These are phyloP conservation scores for Sebastes jordani DNA, from an alignment of 2,797 vertebrate genomes.

Conservation along the genomic window DNA sequence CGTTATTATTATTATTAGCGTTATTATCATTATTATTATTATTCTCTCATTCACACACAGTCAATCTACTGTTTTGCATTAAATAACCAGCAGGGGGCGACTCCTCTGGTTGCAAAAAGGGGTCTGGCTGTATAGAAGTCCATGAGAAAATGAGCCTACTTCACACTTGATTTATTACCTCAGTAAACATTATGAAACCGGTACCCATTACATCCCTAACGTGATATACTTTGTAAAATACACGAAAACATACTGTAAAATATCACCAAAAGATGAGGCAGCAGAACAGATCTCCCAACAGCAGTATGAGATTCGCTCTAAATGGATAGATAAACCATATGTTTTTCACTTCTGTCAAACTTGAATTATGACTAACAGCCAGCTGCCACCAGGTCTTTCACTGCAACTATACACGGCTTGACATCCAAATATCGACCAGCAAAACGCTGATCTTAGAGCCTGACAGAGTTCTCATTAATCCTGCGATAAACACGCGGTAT, in stretches of 20 bases:
- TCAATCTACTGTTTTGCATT: not conserved
- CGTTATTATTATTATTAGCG: no score
- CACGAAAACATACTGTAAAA: not conserved
- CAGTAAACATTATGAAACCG: not conserved
- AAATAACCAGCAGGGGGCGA: not conserved
- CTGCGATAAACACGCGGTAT: slow-evolving; percentile 27
- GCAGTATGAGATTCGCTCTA: not conserved
- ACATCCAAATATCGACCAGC: slow-evolving; percentile 32
- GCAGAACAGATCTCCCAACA: not conserved
- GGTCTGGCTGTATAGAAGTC: no score
- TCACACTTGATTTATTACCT: not conserved
- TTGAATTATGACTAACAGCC: slow-evolving; percentile 20
- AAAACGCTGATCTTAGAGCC: slow-evolving; percentile 23
- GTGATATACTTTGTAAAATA: not conserved
- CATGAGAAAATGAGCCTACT: not conserved
- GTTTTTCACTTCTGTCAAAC: slow-evolving; percentile 11
- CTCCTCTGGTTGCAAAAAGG: not conserved
- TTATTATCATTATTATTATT: not conserved
- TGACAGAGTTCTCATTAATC: slow-evolving; percentile 41
- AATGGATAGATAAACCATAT: not conserved
- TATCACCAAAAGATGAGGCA: not conserved
- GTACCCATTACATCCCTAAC: no score
- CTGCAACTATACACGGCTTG: slow-evolving; percentile 3
- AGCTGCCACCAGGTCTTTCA: slow-evolving; percentile 31
- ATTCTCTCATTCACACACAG: not conserved